phyloP scores from a whole-genome alignment of 2,888 invertebrate species.

The Theretra japonica region DNA sequence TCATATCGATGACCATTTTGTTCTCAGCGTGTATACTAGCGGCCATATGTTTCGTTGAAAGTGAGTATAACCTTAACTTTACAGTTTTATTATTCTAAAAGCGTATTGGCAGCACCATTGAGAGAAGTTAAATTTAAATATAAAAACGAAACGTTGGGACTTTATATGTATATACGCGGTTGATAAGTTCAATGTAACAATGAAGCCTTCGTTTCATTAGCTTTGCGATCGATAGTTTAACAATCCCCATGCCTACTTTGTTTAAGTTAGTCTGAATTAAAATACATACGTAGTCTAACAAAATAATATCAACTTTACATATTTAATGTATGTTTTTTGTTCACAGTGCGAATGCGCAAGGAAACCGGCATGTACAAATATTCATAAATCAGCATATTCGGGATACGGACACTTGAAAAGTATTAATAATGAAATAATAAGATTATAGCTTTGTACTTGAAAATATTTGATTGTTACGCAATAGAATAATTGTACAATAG shows the following conservation, averaged over 20 bases:
- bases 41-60: conserved; percentile 93
- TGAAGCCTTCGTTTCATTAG: too few relatives aligned
- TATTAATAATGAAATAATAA: conserved; percentile 43
- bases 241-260: too few relatives aligned
- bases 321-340: conserved; percentile 41
- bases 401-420: conserved; percentile 42
- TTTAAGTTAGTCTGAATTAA: not conserved
- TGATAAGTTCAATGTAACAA: too few relatives aligned
- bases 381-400: conserved; percentile 56
- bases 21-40: conserved; percentile 92
- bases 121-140: not conserved
- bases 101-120: not conserved
- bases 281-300: not conserved
- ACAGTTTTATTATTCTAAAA: not conserved
- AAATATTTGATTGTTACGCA: conserved; percentile 24
- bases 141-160: too few relatives aligned
- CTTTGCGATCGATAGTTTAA: too few relatives aligned
- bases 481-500: conserved; percentile 10
- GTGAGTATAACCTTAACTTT: conserved; percentile 83
- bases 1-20: conserved; percentile 92
- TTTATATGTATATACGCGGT: too few relatives aligned
- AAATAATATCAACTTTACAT: not conserved
- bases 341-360: conserved; percentile 82
- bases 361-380: conserved; percentile 81
- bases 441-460: conserved; percentile 34